A percentile compares a stretch with the other conserved stretches of the same genome.
These are phyloP conservation scores for Sigmodon hispidus DNA, from an alignment of 2,113 vertebrate species.

Conservation along the genomic window DNA sequence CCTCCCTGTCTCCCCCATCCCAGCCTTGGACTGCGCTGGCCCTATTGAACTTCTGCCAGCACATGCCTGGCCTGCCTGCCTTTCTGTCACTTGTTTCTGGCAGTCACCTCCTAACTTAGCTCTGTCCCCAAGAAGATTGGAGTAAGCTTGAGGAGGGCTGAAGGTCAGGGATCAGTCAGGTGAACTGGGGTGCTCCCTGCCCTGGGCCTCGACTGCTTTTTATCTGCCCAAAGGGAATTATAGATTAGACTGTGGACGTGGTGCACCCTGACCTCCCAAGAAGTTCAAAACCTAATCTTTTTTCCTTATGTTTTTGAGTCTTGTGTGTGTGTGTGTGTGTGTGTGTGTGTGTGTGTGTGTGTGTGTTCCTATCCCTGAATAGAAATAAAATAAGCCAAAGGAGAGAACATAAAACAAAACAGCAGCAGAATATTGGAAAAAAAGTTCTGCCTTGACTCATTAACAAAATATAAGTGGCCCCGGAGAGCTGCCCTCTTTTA, in stretches of 20 bases:
- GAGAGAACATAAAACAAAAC: not conserved
- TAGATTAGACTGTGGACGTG: not conserved
- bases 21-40: not conserved
- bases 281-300: conserved; percentile 65
- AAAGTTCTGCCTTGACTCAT: conserved; percentile 59
- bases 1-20: not conserved
- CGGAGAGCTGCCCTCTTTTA: conserved; percentile 17
- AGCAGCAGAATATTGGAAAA: conserved; percentile 36
- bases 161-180: not conserved
- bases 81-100: not conserved
- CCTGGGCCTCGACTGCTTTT: not conserved
- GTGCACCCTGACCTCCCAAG: not conserved
- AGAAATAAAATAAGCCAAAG: conserved; percentile 39
- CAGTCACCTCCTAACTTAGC: not conserved
- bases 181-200: not conserved
- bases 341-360: not conserved
- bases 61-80: not conserved
- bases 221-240: not conserved
- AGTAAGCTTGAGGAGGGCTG: not conserved
- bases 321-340: conserved; percentile 27
- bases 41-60: not conserved
- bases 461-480: not conserved
- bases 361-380: conserved; percentile 14
- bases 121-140: not conserved
- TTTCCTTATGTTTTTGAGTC: conserved; percentile 61